A percentile compares a stretch with the other conserved stretches of the same genome.
These are phyloP conservation scores for Nerophis lumbriciformis DNA, from an alignment of 2,113 vertebrate genomes.

Conservation along the genomic window DNA sequence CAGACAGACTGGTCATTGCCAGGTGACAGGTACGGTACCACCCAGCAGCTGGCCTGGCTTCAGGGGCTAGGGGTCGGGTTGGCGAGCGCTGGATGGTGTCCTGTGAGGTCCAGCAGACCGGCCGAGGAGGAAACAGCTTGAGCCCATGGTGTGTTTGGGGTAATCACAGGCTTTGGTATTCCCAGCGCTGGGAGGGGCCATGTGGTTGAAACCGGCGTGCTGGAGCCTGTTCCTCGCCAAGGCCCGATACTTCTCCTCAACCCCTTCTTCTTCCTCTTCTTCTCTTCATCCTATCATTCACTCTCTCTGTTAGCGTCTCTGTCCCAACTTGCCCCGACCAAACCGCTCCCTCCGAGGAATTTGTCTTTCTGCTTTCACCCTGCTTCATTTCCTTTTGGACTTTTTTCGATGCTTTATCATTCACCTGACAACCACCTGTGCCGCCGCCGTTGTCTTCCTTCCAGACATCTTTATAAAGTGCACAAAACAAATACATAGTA, in stretches of 20 bases:
- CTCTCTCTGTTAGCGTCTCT: slow-evolving; percentile 39
- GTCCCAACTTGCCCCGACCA: slow-evolving; percentile 48
- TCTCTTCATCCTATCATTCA: slow-evolving; percentile 48
- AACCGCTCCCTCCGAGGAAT: slow-evolving; percentile 47
- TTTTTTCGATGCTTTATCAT: slow-evolving; percentile 18
- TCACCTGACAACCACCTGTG: slow-evolving; percentile 16
- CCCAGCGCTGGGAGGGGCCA: slow-evolving; percentile 66
- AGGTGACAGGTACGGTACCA: background rate
- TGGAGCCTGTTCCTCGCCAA: slow-evolving; percentile 59
- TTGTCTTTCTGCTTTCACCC: slow-evolving; percentile 43
- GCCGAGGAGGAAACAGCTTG: slow-evolving; percentile 29
- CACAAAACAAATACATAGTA: background rate
- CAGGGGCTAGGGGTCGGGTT: background rate
- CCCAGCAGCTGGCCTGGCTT: slow-evolving; percentile 9
- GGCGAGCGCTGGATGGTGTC: background rate
- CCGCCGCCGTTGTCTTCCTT: slow-evolving; percentile 12
- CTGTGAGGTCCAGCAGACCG: slow-evolving; percentile 8
- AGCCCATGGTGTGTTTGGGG: slow-evolving; percentile 62
- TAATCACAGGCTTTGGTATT: slow-evolving; percentile 77
- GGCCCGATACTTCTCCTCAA: slow-evolving; percentile 48
- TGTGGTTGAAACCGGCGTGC: slow-evolving; percentile 73
- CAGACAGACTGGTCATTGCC: background rate
- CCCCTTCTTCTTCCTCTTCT: slow-evolving; percentile 11
- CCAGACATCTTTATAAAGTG: slow-evolving; percentile 4
- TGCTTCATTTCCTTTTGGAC: slow-evolving; percentile 36